Conservation (phyloP, 2,888 invertebrate genomes). For the Lithosia quadra region DNA sequence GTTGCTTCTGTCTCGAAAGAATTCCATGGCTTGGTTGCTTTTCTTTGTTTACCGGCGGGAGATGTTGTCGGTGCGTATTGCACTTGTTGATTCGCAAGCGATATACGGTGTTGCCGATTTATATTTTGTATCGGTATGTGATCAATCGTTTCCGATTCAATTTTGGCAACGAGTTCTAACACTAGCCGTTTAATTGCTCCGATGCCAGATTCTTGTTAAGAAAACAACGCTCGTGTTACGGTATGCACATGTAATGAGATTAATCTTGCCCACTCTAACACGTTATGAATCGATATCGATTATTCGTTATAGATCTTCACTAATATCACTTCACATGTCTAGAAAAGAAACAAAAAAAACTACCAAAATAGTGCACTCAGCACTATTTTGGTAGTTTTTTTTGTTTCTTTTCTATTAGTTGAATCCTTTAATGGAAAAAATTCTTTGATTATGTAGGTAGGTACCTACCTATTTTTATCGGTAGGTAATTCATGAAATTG, state of each 20-base stretch:
- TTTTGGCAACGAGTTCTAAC: conserved; percentile 50
- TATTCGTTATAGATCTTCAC: background rate
- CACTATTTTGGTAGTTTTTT: too few relatives aligned
- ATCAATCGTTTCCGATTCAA: conserved; percentile 40
- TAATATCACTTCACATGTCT: conserved; percentile 13
- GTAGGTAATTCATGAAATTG: background rate
- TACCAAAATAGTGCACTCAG: too few relatives aligned
- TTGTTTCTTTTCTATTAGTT: background rate
- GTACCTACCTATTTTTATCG: too few relatives aligned
- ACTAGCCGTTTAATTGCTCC: conserved; percentile 33
- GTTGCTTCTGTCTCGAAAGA: conserved; percentile 72
- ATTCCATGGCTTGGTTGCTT: conserved; percentile 69
- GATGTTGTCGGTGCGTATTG: conserved; percentile 59
- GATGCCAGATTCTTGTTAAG: conserved; percentile 32
- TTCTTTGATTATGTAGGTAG: too few relatives aligned
- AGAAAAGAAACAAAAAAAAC: too few relatives aligned
- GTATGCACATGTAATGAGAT: conserved; percentile 25
- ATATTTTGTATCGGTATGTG: conserved; percentile 39
- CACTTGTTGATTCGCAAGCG: conserved; percentile 70
- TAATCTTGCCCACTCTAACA: conserved; percentile 19
- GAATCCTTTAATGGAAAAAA: background rate
- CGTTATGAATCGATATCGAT: background rate
- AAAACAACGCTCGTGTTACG: conserved; percentile 32
- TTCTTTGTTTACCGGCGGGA: conserved; percentile 79
- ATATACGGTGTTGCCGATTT: conserved; percentile 35